phyloP scores from a whole-genome alignment of 2,113 vertebrate species.

The Vombatus ursinus region DNA sequence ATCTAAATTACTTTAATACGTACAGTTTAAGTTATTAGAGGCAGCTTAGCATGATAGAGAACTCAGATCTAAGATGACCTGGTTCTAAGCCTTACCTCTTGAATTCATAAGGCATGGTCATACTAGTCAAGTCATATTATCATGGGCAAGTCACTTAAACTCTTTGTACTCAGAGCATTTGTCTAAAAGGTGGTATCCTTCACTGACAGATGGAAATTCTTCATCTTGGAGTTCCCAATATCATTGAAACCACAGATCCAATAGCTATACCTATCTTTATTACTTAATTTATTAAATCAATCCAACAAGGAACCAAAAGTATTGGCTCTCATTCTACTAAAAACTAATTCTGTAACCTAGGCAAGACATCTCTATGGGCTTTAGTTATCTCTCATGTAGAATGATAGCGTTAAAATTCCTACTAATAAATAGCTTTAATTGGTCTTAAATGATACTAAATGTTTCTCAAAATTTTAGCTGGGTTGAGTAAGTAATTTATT shows the following conservation, averaged over 20 bases:
- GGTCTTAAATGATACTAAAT: slow-evolving; percentile 7
- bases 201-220: neutral
- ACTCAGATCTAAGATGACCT: neutral
- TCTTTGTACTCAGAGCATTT: neutral
- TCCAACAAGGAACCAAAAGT: neutral
- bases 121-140: neutral
- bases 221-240: neutral
- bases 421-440: neutral
- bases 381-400: neutral
- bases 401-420: neutral
- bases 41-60: neutral
- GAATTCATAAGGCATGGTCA: neutral
- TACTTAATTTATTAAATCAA: neutral
- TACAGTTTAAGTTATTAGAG: slow-evolving; percentile 10
- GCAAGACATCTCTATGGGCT: neutral
- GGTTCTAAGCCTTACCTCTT: neutral
- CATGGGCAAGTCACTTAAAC: neutral
- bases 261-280: neutral
- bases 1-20: slow-evolving; percentile 36
- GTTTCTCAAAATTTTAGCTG: neutral
- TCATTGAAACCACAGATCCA: neutral
- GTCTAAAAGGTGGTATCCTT: neutral
- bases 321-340: neutral
- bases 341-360: neutral
- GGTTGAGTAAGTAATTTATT: neutral